Conservation (phyloP, 2,113 vertebrate genomes). For the Eonycteris spelaea region DNA sequence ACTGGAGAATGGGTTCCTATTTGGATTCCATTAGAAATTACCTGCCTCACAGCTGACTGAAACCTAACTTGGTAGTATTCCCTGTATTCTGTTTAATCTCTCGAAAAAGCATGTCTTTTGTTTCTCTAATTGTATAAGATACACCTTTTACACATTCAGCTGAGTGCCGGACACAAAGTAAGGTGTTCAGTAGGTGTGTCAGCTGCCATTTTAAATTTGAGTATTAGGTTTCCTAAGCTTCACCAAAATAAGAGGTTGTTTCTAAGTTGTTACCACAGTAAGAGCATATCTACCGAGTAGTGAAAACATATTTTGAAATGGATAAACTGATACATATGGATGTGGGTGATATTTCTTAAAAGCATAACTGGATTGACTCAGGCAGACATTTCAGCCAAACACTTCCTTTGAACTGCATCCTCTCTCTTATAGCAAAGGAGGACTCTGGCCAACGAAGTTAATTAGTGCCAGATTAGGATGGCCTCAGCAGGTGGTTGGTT, state of each 20-base stretch:
- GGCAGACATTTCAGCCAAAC: slow-evolving; percentile 28
- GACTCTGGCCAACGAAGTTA: slow-evolving; percentile 44
- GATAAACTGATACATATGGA: slow-evolving; percentile 39
- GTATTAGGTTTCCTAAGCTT: slow-evolving; percentile 11
- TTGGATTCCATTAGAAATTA: not conserved
- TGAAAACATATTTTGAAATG: slow-evolving; percentile 32
- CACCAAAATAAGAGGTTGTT: not conserved
- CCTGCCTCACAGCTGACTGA: not conserved
- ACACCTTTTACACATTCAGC: not conserved
- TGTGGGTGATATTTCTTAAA: slow-evolving; percentile 47
- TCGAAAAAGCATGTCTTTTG: not conserved
- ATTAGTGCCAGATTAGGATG: slow-evolving; percentile 63
- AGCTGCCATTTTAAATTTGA: slow-evolving; percentile 1
- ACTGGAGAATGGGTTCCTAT: not conserved
- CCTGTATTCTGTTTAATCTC: not conserved
- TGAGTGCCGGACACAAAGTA: not conserved
- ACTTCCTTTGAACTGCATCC: slow-evolving; percentile 54
- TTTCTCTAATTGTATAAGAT: not conserved
- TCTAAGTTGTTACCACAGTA: not conserved
- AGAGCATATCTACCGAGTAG: not conserved
- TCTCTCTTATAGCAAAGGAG: slow-evolving; percentile 28
- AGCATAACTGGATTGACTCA: slow-evolving; percentile 22
- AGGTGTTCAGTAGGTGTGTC: not conserved
- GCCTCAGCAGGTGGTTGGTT: slow-evolving; percentile 50
- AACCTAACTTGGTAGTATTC: not conserved